Evolutionary conservation across 2,888 invertebrate genomes (phyloP).

Genomic region (Junonia oenone): DNA sequence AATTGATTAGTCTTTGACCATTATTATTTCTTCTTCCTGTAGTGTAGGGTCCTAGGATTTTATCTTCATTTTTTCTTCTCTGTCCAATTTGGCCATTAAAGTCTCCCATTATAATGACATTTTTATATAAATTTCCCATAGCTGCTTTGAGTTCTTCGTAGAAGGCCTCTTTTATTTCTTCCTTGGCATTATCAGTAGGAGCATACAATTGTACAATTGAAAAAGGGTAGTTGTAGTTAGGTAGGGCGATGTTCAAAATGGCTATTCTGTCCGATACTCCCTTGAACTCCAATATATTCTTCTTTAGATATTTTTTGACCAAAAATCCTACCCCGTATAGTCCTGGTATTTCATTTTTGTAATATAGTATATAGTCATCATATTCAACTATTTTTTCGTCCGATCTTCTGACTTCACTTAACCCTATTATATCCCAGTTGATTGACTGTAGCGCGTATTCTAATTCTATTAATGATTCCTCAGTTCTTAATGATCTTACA

Average conservation of each 20-base stretch:
- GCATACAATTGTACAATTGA: slow-evolving; percentile 25
- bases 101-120: too few relatives aligned
- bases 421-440: slow-evolving; percentile 27
- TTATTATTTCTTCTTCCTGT: too few relatives aligned
- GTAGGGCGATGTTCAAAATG: slow-evolving; percentile 22
- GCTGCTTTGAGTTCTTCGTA: slow-evolving; percentile 5
- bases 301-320: slow-evolving; percentile 21
- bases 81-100: too few relatives aligned
- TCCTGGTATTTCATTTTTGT: too few relatives aligned
- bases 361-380: slow-evolving; percentile 24
- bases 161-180: slow-evolving; percentile 15
- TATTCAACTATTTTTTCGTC: slow-evolving; percentile 24
- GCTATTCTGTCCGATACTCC: slow-evolving; percentile 29
- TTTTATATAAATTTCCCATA: too few relatives aligned
- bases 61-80: too few relatives aligned
- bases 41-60: too few relatives aligned
- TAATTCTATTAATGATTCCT: slow-evolving; percentile 15
- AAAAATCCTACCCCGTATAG: too few relatives aligned
- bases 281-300: slow-evolving; percentile 19
- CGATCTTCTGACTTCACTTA: slow-evolving; percentile 12
- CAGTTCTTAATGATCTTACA: slow-evolving; percentile 4
- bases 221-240: background rate
- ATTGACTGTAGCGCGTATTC: slow-evolving; percentile 18
- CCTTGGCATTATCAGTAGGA: slow-evolving; percentile 16
- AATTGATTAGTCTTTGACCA: too few relatives aligned